Evolutionary conservation across 2,888 invertebrate genomes (phyloP), one percentile per base, ranked within the genome.

Genomic region (Monoplex corrugatus): DNA sequence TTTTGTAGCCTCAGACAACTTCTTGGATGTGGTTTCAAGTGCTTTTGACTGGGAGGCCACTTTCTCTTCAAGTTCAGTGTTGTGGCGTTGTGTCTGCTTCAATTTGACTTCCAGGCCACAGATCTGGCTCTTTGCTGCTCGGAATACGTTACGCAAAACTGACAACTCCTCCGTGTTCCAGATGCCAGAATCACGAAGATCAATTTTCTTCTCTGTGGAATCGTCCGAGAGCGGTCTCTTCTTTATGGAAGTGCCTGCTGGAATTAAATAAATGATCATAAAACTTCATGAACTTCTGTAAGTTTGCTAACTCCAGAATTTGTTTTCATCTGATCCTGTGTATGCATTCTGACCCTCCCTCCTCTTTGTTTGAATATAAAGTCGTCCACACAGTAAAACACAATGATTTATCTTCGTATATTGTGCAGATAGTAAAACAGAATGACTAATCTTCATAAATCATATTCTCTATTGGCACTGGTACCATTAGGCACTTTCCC

Each of bases 161-260:
- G 91, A 90, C 0, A 95, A 91, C 91, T 95, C 95, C 45, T 93
- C 92, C 0, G 93, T 90, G 88, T 94, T 92, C 95, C 95, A 95
- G 23, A 95, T 93, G 86, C 93, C 92, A 19, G 94, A 92, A 32
- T 94, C 91, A 13, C 94, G 90, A 35, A 93, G 90, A 88, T 94
- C 92, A 8, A 93, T 91, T 50, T 87, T 89, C 50, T 89, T 63
- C 35, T 85, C 84, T 63, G 44, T 23, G 10, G 2, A 35, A 32
- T 35, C 35, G 3, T 84, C 84, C 23, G 50, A 23, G 45, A 45
- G 82, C 2, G 35, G 35, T n/a, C 84, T 45, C 23, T 84, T 84
- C 84, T 84, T 84, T 10, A 38, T 23, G 1, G 57, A n/a, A 16
- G 84, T 38, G 57, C 84, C 84, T 84, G 84, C 35, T 5, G 43